phyloP scores from a whole-genome alignment of 2,797 vertebrate genomes.

The Pantherophis vulpinus region DNA sequence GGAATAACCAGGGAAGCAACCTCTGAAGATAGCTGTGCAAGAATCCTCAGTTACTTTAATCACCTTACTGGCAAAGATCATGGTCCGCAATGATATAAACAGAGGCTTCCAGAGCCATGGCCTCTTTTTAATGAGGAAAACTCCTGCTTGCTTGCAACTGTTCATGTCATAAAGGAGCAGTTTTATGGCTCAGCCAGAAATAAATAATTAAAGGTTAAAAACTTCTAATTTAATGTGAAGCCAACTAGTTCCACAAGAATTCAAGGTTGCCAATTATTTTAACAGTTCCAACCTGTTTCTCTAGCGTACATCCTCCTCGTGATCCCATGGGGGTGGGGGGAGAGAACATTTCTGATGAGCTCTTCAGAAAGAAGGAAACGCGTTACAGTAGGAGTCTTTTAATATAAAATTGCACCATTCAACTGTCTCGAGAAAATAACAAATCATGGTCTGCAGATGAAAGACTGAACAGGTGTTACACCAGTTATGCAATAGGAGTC shows the following conservation, averaged over 20 bases:
- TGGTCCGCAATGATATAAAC: slow-evolving; percentile 45
- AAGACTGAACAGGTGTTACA: slow-evolving; percentile 67
- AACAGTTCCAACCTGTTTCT: slow-evolving; percentile 64
- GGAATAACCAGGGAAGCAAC: slow-evolving; percentile 58
- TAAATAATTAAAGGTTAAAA: slow-evolving; percentile 49
- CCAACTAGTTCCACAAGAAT: slow-evolving; percentile 51
- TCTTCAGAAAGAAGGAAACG: slow-evolving; percentile 69
- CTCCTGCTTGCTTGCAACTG: slow-evolving; percentile 55
- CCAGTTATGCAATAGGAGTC: slow-evolving; percentile 56
- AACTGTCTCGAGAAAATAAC: slow-evolving; percentile 52
- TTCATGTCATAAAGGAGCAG: slow-evolving; percentile 59
- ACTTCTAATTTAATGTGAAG: slow-evolving; percentile 54
- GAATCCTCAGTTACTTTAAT: slow-evolving; percentile 50
- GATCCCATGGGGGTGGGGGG: slow-evolving; percentile 48
- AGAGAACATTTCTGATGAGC: slow-evolving; percentile 62
- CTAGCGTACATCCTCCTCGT: slow-evolving; percentile 43
- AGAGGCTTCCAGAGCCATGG: slow-evolving; percentile 11
- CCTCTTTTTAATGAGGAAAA: slow-evolving; percentile 62
- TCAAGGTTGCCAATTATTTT: slow-evolving; percentile 61
- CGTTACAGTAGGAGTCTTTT: slow-evolving; percentile 42
- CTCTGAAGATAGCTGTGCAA: slow-evolving; percentile 47
- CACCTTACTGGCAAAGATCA: slow-evolving; percentile 45
- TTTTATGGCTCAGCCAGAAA: slow-evolving; percentile 64
- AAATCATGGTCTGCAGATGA: slow-evolving; percentile 39
- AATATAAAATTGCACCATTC: slow-evolving; percentile 61